Conservation (phyloP, 2,888 invertebrate species). For the Marronus borbonicus region DNA sequence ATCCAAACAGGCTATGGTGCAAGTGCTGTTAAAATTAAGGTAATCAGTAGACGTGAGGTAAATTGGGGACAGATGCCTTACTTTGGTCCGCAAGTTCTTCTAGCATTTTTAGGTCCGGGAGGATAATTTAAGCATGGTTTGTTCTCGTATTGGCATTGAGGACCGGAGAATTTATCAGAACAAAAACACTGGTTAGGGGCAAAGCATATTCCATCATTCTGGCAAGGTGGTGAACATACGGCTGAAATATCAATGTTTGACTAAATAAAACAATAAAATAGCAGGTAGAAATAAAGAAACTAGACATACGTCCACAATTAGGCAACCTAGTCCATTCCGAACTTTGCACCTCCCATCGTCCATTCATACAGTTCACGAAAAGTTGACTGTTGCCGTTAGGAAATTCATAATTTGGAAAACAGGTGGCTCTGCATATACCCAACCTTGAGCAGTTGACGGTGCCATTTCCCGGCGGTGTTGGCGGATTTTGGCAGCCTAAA, state of each 20-base stretch:
- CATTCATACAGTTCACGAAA: constrained; percentile 71
- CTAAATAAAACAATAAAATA: neutral
- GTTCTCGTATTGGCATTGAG: constrained; percentile 82
- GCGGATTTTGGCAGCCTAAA: constrained; percentile 64
- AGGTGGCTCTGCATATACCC: constrained; percentile 73
- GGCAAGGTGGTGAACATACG: constrained; percentile 81
- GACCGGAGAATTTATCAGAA: constrained; percentile 80
- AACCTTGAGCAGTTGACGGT: constrained; percentile 65
- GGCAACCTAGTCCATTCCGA: constrained; percentile 72
- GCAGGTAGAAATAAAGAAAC: neutral
- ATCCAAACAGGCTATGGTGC: constrained; percentile 78
- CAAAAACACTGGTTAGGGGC: constrained; percentile 85
- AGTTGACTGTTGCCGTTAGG: constrained; percentile 72
- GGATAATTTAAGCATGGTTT: constrained; percentile 81
- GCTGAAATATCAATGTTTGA: constrained; percentile 71
- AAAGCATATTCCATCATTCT: constrained; percentile 87
- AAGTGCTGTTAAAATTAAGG: constrained; percentile 71
- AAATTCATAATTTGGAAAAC: constrained; percentile 71
- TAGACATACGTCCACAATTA: constrained; percentile 75
- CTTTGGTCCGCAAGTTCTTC: constrained; percentile 77
- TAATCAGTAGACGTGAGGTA: constrained; percentile 52
- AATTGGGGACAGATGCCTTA: constrained; percentile 68
- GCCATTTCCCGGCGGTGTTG: constrained; percentile 65
- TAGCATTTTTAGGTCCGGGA: constrained; percentile 78
- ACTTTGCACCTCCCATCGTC: constrained; percentile 71